phyloP scores from a whole-genome alignment of 2,888 invertebrate genomes.

The Candidula unifasciata region DNA sequence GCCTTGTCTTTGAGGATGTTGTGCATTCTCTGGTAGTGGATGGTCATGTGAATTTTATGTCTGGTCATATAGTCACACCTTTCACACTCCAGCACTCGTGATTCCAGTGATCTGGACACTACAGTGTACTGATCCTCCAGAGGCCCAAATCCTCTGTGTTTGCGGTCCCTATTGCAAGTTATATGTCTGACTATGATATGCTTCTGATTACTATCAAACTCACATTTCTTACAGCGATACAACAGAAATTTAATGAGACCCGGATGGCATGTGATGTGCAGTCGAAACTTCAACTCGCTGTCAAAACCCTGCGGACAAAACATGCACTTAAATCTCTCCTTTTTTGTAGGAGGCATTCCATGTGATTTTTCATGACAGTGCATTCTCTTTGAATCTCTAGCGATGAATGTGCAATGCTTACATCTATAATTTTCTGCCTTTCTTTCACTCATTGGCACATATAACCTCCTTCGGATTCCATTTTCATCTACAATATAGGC shows the following conservation, averaged over 20 bases:
- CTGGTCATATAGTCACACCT: conserved; percentile 59
- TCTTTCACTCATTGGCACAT: conserved; percentile 52
- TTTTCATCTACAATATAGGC: conserved; percentile 38
- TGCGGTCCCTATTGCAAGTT: conserved; percentile 53
- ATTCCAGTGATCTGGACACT: conserved; percentile 54
- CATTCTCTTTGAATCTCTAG: conserved; percentile 54
- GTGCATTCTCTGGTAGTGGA: conserved; percentile 58
- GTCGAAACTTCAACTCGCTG: conserved; percentile 55
- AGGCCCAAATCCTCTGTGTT: conserved; percentile 49
- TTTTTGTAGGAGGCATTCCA: conserved; percentile 56
- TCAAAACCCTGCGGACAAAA: conserved; percentile 61
- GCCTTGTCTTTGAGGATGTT: conserved; percentile 51
- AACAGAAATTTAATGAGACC: conserved; percentile 58
- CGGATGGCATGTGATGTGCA: conserved; percentile 59
- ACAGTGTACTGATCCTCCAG: conserved; percentile 54
- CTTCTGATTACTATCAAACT: conserved; percentile 58
- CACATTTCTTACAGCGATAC: conserved; percentile 57
- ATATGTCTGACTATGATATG: conserved; percentile 57
- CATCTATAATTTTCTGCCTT: conserved; percentile 55
- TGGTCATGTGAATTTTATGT: conserved; percentile 57
- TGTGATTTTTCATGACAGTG: conserved; percentile 57
- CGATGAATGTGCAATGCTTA: conserved; percentile 57
- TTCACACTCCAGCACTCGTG: conserved; percentile 56
- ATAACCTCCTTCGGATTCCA: conserved; percentile 43
- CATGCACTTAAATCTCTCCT: conserved; percentile 58